Evolutionary conservation across 2,797 vertebrate species (phyloP).

Genomic region (Carapus acus): DNA sequence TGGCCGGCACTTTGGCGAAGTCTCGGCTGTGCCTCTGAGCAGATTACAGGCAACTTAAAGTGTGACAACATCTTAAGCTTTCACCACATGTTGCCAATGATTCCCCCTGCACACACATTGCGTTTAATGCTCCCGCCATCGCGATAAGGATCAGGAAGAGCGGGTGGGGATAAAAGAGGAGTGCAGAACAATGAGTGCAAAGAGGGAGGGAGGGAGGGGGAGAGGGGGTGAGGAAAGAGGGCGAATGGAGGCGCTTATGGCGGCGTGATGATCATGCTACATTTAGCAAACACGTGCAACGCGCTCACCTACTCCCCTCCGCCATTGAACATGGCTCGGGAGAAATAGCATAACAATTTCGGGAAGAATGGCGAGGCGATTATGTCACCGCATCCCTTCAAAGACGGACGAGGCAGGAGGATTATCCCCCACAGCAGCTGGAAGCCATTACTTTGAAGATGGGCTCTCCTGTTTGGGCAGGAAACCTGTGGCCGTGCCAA

Average conservation of each 20-base stretch:
- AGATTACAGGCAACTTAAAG: slow-evolving; percentile 84
- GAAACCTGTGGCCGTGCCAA: slow-evolving; percentile 74
- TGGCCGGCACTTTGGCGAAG: slow-evolving; percentile 66
- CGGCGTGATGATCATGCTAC: slow-evolving; percentile 69
- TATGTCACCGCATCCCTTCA: slow-evolving; percentile 77
- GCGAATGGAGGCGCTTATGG: slow-evolving; percentile 50
- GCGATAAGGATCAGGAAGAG: slow-evolving; percentile 74
- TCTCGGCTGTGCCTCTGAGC: slow-evolving; percentile 77
- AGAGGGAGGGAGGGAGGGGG: slow-evolving; percentile 42
- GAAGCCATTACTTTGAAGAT: slow-evolving; percentile 92
- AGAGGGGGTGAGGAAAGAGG: neutral
- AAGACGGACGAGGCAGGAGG: slow-evolving; percentile 81
- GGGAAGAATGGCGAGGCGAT: slow-evolving; percentile 72
- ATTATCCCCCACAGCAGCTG: slow-evolving; percentile 87
- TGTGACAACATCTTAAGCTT: slow-evolving; percentile 87
- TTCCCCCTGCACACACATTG: slow-evolving; percentile 78
- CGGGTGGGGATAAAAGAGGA: slow-evolving; percentile 72
- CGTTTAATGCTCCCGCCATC: slow-evolving; percentile 74
- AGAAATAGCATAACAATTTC: slow-evolving; percentile 81
- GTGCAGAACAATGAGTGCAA: slow-evolving; percentile 38
- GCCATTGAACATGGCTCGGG: slow-evolving; percentile 59
- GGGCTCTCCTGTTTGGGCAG: slow-evolving; percentile 65
- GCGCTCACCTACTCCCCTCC: slow-evolving; percentile 58
- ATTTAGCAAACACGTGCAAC: slow-evolving; percentile 70
- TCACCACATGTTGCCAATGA: slow-evolving; percentile 78